Evolutionary conservation across 2,888 invertebrate genomes (phyloP).

Genomic region (Neria commutata): DNA sequence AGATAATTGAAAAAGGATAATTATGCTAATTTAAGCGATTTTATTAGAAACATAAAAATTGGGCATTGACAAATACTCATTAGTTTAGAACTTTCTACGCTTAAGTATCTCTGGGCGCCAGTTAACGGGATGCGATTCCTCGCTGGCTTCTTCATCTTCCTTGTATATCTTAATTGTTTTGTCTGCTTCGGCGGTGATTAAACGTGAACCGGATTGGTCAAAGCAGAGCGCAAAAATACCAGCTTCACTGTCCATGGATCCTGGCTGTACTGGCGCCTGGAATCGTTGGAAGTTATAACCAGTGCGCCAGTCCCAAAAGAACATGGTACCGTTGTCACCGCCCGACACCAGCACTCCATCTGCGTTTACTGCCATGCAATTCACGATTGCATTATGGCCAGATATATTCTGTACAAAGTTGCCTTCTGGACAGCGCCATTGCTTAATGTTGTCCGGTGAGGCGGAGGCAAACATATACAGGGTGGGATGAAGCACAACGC

Average conservation of each 20-base stretch:
- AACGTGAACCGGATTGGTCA: constrained; percentile 91
- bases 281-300: constrained; percentile 97
- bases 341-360: constrained; percentile 97
- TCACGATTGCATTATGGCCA: constrained; percentile 97
- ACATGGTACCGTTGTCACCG: constrained; percentile 96
- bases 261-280: constrained; percentile 94
- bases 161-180: constrained; percentile 99
- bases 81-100: constrained; percentile 80
- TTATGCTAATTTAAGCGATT: too few species aligned
- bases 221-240: constrained; percentile 96
- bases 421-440: constrained; percentile 98
- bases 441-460: constrained; percentile 98
- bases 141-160: constrained; percentile 94
- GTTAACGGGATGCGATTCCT: constrained; percentile 94
- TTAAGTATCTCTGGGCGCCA: constrained; percentile 98
- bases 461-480: constrained; percentile 95
- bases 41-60: constrained; percentile 1
- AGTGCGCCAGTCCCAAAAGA: constrained; percentile 98
- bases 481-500: constrained; percentile 78
- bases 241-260: constrained; percentile 99
- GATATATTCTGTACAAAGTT: constrained; percentile 96
- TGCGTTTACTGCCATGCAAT: constrained; percentile 92
- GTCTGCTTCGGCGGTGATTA: constrained; percentile 97
- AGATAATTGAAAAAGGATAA: neutral
- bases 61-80: too few species aligned